Evolutionary conservation across 2,888 invertebrate species (phyloP).

Genomic region (Netelia inedita): DNA sequence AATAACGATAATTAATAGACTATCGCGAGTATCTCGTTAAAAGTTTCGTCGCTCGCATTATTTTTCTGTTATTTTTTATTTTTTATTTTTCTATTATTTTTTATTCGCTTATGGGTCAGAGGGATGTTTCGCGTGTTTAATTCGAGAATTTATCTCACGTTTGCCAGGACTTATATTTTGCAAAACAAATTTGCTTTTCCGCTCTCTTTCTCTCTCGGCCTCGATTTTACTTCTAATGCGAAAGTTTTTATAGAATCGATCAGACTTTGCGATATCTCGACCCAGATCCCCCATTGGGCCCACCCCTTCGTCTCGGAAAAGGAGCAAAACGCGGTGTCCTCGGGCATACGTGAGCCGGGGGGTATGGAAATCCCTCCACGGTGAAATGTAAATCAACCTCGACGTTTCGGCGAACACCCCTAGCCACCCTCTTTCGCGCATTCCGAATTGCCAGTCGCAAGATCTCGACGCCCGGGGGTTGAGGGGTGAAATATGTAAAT

Average conservation of each 20-base stretch:
- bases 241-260: slow-evolving; percentile 61
- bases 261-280: slow-evolving; percentile 40
- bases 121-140: slow-evolving; percentile 1
- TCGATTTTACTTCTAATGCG: slow-evolving; percentile 42
- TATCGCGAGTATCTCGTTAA: neutral
- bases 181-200: slow-evolving; percentile 13
- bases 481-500: slow-evolving; percentile 82
- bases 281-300: slow-evolving; percentile 9
- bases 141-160: slow-evolving; percentile 25
- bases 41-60: neutral
- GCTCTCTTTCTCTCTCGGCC: neutral
- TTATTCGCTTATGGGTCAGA: neutral
- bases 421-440: slow-evolving; percentile 69
- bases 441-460: slow-evolving; percentile 75
- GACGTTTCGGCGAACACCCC: slow-evolving; percentile 42
- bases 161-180: slow-evolving; percentile 12
- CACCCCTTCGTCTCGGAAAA: slow-evolving; percentile 44
- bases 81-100: neutral
- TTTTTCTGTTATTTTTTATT: neutral
- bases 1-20: slow-evolving; percentile 55
- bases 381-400: slow-evolving; percentile 78
- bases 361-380: slow-evolving; percentile 55
- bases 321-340: slow-evolving; percentile 63
- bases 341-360: slow-evolving; percentile 50
- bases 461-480: slow-evolving; percentile 78